Base-by-base conservation (phyloP, 1,140 invertebrate genomes). In the Apis dorsata region DNA sequence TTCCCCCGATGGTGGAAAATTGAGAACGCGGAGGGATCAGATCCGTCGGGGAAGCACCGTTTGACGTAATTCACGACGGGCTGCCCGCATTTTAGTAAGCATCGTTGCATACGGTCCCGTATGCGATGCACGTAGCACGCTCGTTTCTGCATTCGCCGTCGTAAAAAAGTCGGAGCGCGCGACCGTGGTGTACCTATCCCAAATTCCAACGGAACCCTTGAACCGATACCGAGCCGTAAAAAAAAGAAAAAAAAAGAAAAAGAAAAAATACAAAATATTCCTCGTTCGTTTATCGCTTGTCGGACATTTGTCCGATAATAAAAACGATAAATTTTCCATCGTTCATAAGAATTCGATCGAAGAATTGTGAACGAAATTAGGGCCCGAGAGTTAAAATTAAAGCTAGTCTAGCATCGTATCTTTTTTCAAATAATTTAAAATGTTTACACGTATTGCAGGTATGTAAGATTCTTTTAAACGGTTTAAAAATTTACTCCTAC, bases 61-160 rank as follows among this genome's bases (percentile, higher is more conserved):
- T 81, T 76, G 73, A 81, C 80, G 80, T 81, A 81, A 81, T 65
- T 60, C 63, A 59, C 53, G 80, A 60, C 65, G 49, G 51, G 55
- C 63, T 77, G 80, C 80, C 80, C 80, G 80, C 80, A 81, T 81
- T 81, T 81, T 81, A 75, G 80, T 81, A 69, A 81, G 73, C 80
- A 53, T 81, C 80, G 80, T 81, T 81, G 80, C 80, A 81, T 69
- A 77, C n/a, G 62, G 73, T 66, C 73, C 73, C 73, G 73, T 66
- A 81, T 81, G 73, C 80, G 73, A 60, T 69, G 80, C 80, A 81
- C 80, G 80, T 81, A 81, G 44, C 63, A 59, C 73, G 60, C 73
- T 77, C 80, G 80, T 81, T 81, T 81, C 80, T 81, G 80, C 80
- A 81, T 81, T 81, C 80, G 80, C 65, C 73, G 51, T 81, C 65